Evolutionary conservation across 2,888 invertebrate species (phyloP), one percentile per base, ranked within the genome.

Genomic region (Adelphocoris suturalis): DNA sequence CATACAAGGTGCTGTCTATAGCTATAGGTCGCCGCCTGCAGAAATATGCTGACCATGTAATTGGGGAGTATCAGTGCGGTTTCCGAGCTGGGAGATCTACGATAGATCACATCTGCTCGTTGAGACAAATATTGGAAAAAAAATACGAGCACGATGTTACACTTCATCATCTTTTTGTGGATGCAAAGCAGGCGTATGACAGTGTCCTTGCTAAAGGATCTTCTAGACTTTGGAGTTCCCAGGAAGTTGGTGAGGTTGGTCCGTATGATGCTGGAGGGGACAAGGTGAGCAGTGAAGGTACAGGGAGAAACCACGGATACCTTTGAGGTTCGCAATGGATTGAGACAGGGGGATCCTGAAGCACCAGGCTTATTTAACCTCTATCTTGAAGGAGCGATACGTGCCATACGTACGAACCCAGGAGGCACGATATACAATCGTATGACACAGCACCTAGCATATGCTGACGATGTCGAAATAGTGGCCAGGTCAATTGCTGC

Each of bases 171-270:
- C 75, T 86, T 57, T 86, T 68, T 28, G 23, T 55, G 4, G 86
- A 61, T 19, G 37, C 75, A 86, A 23, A 13, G n/a, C 37, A 68
- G 28, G 19, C 23, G 11, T 93, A 28, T 75, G 23, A 75, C 13
- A 47, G 46, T 19, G 28, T n/a, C 46, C n/a, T 13, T 80, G 80
- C 47, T 9, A 7, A 4, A 46, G 28, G 80, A 80, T 28, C 80
- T 80, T 19, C 37, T 80, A 13, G 28, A 80, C 11, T 47, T 80
- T 1, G 80, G 46, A 28, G 80, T 80, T 5, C 80, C 80, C 2
- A 80, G 47, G 47, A 80, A 80, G 80, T 47, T 80, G 80, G 80
- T 80, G 5, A 28, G 9, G 80, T 37, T 75, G 75, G 75, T 75
- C 13, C 23, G 28, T 23, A 75, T 75, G 75, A 75, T 19, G 75